Percentiles rank a stretch among this genome's conserved stretches.
Evolutionary conservation across 2,888 invertebrate species (phyloP).

Genomic region (Zhuqinia jingwanae): DNA sequence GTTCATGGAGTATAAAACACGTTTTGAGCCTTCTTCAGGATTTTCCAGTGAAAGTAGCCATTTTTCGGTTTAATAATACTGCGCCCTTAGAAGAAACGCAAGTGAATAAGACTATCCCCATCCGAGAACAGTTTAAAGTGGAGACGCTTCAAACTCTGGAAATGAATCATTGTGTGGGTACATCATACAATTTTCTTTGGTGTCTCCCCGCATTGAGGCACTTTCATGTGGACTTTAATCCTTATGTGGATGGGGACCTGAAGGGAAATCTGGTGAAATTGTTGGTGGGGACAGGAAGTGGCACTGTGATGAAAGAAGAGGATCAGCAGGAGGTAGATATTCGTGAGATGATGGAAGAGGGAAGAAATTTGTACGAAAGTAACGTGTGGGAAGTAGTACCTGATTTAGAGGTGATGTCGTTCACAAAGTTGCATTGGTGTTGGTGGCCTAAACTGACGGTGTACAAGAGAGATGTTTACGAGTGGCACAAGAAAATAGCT

Average conservation of each 20-base stretch:
- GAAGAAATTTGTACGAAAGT: conserved; percentile 17
- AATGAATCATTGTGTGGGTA: conserved; percentile 11
- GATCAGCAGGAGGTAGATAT: conserved; percentile 35
- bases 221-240: conserved; percentile 13
- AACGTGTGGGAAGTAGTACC: conserved; percentile 11
- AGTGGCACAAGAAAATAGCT: not conserved
- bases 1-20: not conserved
- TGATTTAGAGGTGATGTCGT: not conserved
- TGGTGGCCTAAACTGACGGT: not conserved
- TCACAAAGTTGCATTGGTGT: conserved; percentile 1
- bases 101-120: not conserved
- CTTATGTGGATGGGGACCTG: conserved; percentile 21
- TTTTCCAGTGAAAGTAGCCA: conserved; percentile 4
- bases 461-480: not conserved
- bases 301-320: not conserved
- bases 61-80: not conserved
- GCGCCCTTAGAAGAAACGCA: not conserved
- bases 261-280: conserved; percentile 25
- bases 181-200: conserved; percentile 30
- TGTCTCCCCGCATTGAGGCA: not conserved
- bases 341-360: conserved; percentile 2
- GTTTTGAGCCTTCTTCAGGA: conserved; percentile 16
- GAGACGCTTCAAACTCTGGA: not conserved
- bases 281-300: not conserved
- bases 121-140: conserved; percentile 15